Evolutionary conservation across 2,888 invertebrate genomes (phyloP).

Genomic region (Xestia sexstrigata): DNA sequence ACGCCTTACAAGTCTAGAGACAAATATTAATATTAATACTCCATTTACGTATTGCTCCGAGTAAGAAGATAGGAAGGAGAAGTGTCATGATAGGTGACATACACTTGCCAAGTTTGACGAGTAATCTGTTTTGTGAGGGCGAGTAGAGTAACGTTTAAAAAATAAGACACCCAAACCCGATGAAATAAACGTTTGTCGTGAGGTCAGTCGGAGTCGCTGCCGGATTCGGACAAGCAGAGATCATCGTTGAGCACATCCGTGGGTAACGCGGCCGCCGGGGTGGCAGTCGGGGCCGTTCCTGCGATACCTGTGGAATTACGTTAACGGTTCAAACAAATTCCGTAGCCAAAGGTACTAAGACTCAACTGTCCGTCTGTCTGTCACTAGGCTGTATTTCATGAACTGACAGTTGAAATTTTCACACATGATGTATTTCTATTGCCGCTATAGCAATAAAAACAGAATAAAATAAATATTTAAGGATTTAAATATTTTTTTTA

Average conservation of each 20-base stretch:
- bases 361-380: no score
- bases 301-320: slow-evolving; percentile 70
- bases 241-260: slow-evolving; percentile 95
- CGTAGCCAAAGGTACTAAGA: no score
- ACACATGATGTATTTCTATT: no score
- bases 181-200: slow-evolving; percentile 69
- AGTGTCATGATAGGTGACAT: slow-evolving; percentile 50
- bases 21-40: slow-evolving; percentile 15
- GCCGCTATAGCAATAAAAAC: no score
- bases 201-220: slow-evolving; percentile 94
- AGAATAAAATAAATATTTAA: no score
- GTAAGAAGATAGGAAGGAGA: slow-evolving; percentile 27
- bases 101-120: slow-evolving; percentile 69
- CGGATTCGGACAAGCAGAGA: slow-evolving; percentile 96
- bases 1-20: neutral
- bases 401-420: no score
- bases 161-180: slow-evolving; percentile 68
- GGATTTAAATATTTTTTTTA: no score
- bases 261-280: slow-evolving; percentile 84
- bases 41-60: slow-evolving; percentile 45
- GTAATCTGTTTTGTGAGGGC: slow-evolving; percentile 59
- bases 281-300: slow-evolving; percentile 57
- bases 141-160: slow-evolving; percentile 60
- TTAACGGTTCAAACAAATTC: no score
- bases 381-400: no score